Percentiles rank a stretch among this genome's conserved stretches.
These are phyloP conservation scores for Sebastes minor DNA, from an alignment of 2,797 vertebrate species.

Conservation along the genomic window DNA sequence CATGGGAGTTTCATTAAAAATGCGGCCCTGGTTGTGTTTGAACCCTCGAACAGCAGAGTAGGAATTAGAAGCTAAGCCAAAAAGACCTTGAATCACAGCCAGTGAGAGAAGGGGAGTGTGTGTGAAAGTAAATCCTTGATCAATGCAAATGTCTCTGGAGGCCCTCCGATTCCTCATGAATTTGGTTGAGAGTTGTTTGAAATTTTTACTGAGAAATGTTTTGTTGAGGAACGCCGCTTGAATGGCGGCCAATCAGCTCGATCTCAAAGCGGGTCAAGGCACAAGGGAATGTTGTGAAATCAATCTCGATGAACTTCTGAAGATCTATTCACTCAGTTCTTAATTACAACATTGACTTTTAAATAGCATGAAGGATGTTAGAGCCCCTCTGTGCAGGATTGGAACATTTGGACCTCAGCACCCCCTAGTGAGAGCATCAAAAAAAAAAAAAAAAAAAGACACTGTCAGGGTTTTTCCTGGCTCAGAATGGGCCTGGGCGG, in stretches of 20 bases:
- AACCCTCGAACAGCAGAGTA: constrained; percentile 77
- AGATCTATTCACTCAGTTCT: constrained; percentile 66
- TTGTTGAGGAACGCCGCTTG: constrained; percentile 63
- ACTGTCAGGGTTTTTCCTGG: background rate
- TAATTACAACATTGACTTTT: constrained; percentile 73
- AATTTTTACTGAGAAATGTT: constrained; percentile 78
- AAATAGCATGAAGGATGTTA: constrained; percentile 51
- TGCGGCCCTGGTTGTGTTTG: constrained; percentile 72
- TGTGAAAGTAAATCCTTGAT: constrained; percentile 83
- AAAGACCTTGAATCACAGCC: constrained; percentile 83
- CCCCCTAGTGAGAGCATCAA: background rate
- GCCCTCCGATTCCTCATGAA: constrained; percentile 69
- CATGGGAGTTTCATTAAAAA: constrained; percentile 79
- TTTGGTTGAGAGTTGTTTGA: constrained; percentile 75
- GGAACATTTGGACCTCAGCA: constrained; percentile 10
- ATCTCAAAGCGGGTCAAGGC: constrained; percentile 71
- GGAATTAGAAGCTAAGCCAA: constrained; percentile 82
- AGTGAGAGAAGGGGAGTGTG: constrained; percentile 73
- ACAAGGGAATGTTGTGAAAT: constrained; percentile 67
- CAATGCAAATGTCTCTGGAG: constrained; percentile 77
- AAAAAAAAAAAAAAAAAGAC: background rate
- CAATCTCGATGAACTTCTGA: constrained; percentile 73
- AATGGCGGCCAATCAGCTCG: constrained; percentile 66
- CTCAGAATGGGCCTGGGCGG: background rate
- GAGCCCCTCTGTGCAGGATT: constrained; percentile 5